A percentile compares a stretch with the other conserved stretches of the same genome.
These are phyloP conservation scores for Netelia inedita DNA, from an alignment of 2,888 invertebrate genomes.

Conservation along the genomic window DNA sequence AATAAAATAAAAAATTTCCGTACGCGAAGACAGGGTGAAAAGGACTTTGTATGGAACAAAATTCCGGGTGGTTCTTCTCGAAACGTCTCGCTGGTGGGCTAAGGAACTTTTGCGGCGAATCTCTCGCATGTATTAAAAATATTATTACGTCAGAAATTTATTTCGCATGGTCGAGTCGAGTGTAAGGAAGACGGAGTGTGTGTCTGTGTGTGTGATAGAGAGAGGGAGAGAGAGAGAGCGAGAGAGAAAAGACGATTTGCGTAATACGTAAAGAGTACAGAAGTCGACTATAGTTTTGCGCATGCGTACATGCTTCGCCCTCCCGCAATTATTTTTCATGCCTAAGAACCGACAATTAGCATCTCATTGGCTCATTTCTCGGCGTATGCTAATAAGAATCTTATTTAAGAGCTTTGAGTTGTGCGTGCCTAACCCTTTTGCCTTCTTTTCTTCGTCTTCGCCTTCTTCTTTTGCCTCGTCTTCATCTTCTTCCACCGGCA, in stretches of 20 bases:
- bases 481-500: conserved; percentile 12
- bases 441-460: conserved; percentile 51
- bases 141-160: neutral
- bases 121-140: conserved; percentile 27
- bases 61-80: conserved; percentile 7
- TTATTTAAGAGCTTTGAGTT: conserved; percentile 77
- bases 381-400: conserved; percentile 81
- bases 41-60: neutral
- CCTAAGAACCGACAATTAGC: conserved; percentile 82
- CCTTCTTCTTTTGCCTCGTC: conserved; percentile 26
- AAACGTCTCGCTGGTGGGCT: conserved; percentile 8
- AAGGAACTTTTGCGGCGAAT: conserved; percentile 26
- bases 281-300: conserved; percentile 56
- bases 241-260: neutral
- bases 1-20: neutral
- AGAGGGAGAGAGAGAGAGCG: too few relatives aligned
- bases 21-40: neutral
- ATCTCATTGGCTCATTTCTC: conserved; percentile 83
- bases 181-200: too few relatives aligned
- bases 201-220: too few relatives aligned
- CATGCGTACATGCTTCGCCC: conserved; percentile 19
- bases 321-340: conserved; percentile 79
- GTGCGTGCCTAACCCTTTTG: conserved; percentile 70
- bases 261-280: neutral
- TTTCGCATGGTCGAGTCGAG: too few relatives aligned